Evolutionary conservation across 2,888 invertebrate genomes (phyloP).

Genomic region (Cephalotes varians): DNA sequence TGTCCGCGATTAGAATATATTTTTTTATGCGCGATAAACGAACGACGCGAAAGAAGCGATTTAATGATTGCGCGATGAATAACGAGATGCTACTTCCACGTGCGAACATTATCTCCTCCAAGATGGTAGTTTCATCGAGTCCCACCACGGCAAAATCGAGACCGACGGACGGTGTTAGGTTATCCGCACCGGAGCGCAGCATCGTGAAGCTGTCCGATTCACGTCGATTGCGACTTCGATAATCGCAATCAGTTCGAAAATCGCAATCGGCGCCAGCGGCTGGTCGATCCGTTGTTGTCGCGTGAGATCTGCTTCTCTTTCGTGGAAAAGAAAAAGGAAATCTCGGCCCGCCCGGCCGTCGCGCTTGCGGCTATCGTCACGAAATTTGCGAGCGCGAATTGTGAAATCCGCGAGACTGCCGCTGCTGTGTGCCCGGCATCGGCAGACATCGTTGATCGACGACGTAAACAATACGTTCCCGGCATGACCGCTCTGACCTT

Average conservation of each 20-base stretch:
- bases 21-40: background rate
- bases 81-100: background rate
- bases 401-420: background rate
- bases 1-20: background rate
- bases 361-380: background rate
- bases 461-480: constrained; percentile 33
- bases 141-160: background rate
- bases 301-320: background rate
- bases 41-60: background rate
- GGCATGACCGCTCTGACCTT: constrained; percentile 65
- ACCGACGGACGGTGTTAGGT: constrained; percentile 7
- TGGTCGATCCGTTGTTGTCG: background rate
- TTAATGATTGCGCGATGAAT: background rate
- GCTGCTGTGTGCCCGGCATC: background rate
- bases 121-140: background rate
- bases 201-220: background rate
- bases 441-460: constrained; percentile 14
- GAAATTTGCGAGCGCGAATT: background rate
- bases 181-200: background rate
- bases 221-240: constrained; percentile 35
- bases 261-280: constrained; percentile 12
- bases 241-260: constrained; percentile 40
- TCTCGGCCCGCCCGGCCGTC: background rate
- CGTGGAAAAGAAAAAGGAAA: background rate
- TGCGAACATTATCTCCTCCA: background rate